Conservation (phyloP, 2,797 vertebrate species). For the Spinus pinus region DNA sequence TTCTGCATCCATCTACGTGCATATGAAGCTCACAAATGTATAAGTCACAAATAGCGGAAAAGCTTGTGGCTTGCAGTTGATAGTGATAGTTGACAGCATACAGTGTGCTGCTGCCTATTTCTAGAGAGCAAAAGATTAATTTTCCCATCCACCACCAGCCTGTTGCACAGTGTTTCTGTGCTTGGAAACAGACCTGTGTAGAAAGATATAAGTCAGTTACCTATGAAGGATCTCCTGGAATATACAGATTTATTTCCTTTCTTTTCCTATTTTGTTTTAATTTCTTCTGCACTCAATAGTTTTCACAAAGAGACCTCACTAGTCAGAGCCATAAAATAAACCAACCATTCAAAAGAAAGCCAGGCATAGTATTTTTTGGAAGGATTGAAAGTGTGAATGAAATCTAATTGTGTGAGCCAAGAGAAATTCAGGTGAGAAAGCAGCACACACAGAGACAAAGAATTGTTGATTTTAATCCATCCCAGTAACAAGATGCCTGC, state of each 20-base stretch:
- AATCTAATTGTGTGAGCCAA: neutral
- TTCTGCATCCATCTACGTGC: no score
- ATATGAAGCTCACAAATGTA: neutral
- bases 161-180: neutral
- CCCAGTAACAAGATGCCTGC: no score
- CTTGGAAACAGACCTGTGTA: neutral
- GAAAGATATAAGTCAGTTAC: neutral
- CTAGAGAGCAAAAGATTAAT: neutral
- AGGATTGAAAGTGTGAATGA: neutral
- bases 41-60: neutral
- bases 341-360: neutral
- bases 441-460: neutral
- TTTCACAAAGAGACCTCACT: neutral
- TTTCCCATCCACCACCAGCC: fast-evolving
- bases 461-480: neutral
- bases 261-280: neutral
- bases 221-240: neutral
- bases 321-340: neutral
- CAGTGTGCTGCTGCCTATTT: neutral
- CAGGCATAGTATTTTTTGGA: neutral
- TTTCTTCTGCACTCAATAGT: neutral
- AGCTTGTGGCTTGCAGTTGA: neutral
- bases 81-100: neutral
- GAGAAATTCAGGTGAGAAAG: neutral
- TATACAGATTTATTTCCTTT: neutral